Evolutionary conservation across 2,888 invertebrate genomes (phyloP), one percentile per base, ranked within the genome.

Genomic region (Pollenia angustigena): DNA sequence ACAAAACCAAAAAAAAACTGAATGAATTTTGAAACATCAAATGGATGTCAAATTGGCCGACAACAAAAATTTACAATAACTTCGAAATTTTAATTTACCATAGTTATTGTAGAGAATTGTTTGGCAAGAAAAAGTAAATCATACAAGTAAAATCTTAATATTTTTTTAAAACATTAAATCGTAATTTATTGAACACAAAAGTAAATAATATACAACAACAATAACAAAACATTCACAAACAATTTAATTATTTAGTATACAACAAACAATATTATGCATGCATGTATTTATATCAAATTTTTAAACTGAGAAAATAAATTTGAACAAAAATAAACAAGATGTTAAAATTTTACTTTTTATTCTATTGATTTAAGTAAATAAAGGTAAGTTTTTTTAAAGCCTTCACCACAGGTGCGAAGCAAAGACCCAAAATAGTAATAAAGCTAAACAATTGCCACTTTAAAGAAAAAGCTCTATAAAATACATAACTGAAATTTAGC

Each of bases 211-310:
- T 89, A 89, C 88, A 87, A 88, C 76, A 85, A 85, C 85, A 88
- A 89, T 84, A 88, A 86, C 62, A 87, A 32, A 89, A 74, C 88
- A 81, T 78, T 84, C 86, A 87, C 84, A 81, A 74, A 85, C 83
- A 87, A 90, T 88, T 89, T 89, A 91, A 87, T 88, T 92, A 91
- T 91, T 91, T 92, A 92, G 91, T 92, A 92, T 92, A 90, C 90
- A 89, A 89, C 87, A 88, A 88, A 91, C 88, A 90, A 89, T 90
- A 91, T 90, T 91, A 91, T 90, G 92, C 92, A 92, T 92, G 92
- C 92, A 92, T 92, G 92, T 92, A 92, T 92, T 92, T 92, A 92
- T 92, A 92, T 92, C 92, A 91, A 91, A 90, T 92, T 92, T 92
- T 92, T 92, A 92, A 92, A 92, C 75, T 72, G 84, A 86, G 64